These are phyloP conservation scores for Toxotes jaculatrix DNA, from an alignment of 2,113 vertebrate genomes.

Conservation along the genomic window DNA sequence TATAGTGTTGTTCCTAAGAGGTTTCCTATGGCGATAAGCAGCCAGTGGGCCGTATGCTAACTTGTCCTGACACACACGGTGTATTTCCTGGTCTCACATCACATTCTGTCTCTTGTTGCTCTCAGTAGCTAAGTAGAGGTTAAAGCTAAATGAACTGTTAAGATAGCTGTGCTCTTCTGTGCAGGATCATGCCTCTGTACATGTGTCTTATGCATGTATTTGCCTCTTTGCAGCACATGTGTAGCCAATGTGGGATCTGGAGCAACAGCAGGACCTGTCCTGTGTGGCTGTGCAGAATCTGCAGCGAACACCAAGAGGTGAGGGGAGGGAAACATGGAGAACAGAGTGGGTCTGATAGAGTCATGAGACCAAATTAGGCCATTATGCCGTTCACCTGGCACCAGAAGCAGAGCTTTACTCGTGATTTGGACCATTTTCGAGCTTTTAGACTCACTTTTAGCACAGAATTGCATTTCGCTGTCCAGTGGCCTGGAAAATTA, in stretches of 20 bases:
- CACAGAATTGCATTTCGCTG: conserved; percentile 47
- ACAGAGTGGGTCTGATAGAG: neutral
- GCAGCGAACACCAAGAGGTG: conserved; percentile 95
- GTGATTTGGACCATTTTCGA: neutral
- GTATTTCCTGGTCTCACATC: conserved; percentile 18
- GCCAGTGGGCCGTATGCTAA: conserved; percentile 23
- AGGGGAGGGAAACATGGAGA: conserved; percentile 49
- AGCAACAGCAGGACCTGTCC: conserved; percentile 86
- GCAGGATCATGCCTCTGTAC: neutral
- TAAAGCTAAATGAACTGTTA: conserved; percentile 57
- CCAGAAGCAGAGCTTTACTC: neutral
- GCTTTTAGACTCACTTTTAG: conserved; percentile 23
- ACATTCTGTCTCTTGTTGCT: conserved; percentile 38
- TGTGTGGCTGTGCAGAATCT: conserved; percentile 95
- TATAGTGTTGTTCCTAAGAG: neutral
- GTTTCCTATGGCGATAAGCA: conserved; percentile 19
- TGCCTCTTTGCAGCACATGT: conserved; percentile 87
- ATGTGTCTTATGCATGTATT: conserved; percentile 43
- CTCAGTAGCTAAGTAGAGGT: neutral
- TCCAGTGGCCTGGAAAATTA: conserved; percentile 49
- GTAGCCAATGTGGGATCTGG: conserved; percentile 91
- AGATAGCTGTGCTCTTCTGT: conserved; percentile 33
- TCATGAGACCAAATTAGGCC: neutral
- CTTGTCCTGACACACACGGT: conserved; percentile 17
- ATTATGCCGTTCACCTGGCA: conserved; percentile 9